Base-by-base conservation (phyloP, 2,888 invertebrate genomes). In the Lucinisca nassula region DNA sequence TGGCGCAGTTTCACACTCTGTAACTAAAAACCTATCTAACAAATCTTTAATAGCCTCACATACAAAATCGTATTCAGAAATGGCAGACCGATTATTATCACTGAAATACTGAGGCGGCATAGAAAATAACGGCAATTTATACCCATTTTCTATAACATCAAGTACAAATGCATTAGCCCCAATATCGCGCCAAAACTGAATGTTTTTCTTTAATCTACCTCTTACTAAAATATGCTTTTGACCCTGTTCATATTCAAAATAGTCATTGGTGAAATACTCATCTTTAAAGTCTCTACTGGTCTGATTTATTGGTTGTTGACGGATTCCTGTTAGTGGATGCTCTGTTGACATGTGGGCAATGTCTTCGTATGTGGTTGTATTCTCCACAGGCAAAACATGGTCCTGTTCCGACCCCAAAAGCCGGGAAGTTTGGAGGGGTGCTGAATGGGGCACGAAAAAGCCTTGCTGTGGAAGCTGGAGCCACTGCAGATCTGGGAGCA, bases 191-290 rank as follows among this genome's bases (percentile, higher is more conserved):
- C 77, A 77, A 55, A 77, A 77, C 21, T 51, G 21, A 37, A 82
- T 82, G 4, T 72, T 67, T 45, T 76, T 70, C n/a, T n/a, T n/a
- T n/a, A n/a, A n/a, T n/a, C n/a, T n/a, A n/a, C n/a, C n/a, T n/a
- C n/a, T n/a, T n/a, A n/a, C n/a, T n/a, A n/a, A n/a, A n/a, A n/a
- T n/a, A n/a, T n/a, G n/a, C n/a, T n/a, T n/a, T n/a, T n/a, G n/a
- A 30, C 77, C 67, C 32, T 85, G 73, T 21, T 85, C 78, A 30
- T 78, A 79, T 37, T 82, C 85, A 61, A n/a, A 85, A 78, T 73
- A 82, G 37, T 85, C 82, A 38, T 61, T n/a, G 2, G 76, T 80
- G 37, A 80, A 76, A 70, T 61, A 27, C 55, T 72, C 58, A 72
- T 58, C 61, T 61, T 61, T 61, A 12, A 51, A 51, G 8, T 51